phyloP scores from a whole-genome alignment of 2,888 invertebrate genomes.

The Helobdella robusta region DNA sequence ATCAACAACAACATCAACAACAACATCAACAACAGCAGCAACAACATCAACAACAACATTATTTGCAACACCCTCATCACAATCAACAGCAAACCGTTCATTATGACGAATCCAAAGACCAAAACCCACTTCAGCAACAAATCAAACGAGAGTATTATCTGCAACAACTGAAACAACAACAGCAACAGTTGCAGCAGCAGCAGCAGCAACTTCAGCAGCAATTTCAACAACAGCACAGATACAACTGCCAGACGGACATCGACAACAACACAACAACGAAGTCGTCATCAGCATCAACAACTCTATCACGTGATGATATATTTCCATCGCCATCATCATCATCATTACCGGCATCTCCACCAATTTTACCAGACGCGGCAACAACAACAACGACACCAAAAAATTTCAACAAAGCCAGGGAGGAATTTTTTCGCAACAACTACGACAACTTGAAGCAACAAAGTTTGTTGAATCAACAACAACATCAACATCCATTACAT shows the following conservation, averaged over 20 bases:
- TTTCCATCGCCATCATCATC: too few species aligned
- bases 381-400: slow-evolving; percentile 1
- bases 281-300: too few species aligned
- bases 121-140: background rate
- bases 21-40: background rate
- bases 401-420: background rate
- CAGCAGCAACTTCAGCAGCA: background rate
- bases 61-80: background rate
- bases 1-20: background rate
- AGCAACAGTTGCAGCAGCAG: background rate
- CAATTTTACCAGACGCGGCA: background rate
- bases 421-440: background rate
- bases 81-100: background rate
- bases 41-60: slow-evolving; percentile 11
- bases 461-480: background rate
- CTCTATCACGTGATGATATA: too few species aligned
- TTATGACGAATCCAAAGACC: background rate
- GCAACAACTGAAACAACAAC: background rate
- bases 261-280: too few species aligned
- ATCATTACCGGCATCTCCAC: too few species aligned
- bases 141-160: background rate
- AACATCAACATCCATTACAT: background rate
- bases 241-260: too few species aligned
- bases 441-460: background rate
- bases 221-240: too few species aligned